phyloP scores from a whole-genome alignment of 2,797 vertebrate species.

The Novumbra hubbsi region DNA sequence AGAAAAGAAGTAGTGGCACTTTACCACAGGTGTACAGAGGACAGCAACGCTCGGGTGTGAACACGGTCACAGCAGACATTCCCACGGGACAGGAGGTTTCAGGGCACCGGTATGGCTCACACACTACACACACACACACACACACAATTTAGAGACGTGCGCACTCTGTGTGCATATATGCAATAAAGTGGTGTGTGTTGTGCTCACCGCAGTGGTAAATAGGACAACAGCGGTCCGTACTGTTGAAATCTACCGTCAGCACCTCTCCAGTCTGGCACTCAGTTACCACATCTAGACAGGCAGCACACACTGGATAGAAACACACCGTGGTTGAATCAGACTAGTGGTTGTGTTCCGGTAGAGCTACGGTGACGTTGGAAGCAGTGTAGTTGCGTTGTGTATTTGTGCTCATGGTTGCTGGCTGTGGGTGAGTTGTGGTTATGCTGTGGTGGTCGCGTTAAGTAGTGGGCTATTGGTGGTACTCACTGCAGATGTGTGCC shows the following conservation, averaged over 20 bases:
- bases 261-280: slow-evolving; percentile 85
- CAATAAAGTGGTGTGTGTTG: not conserved
- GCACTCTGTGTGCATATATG: not conserved
- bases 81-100: slow-evolving; percentile 81
- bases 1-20: slow-evolving; percentile 14
- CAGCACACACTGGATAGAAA: slow-evolving; percentile 74
- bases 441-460: not conserved
- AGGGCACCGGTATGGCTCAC: slow-evolving; percentile 85
- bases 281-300: slow-evolving; percentile 77
- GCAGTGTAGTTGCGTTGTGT: not conserved
- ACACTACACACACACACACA: slow-evolving; percentile 70
- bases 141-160: not conserved
- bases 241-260: slow-evolving; percentile 80
- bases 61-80: slow-evolving; percentile 78
- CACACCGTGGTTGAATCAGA: not conserved
- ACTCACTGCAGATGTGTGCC: slow-evolving; percentile 89
- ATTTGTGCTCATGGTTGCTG: slow-evolving; percentile 1
- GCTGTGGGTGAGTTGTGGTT: not conserved
- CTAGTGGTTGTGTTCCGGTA: not conserved
- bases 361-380: not conserved
- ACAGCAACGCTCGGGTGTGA: slow-evolving; percentile 83
- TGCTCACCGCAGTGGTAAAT: slow-evolving; percentile 87
- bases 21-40: slow-evolving; percentile 88
- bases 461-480: too few relatives aligned
- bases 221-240: slow-evolving; percentile 89